Evolutionary conservation across 2,797 vertebrate genomes (phyloP).

Genomic region (Phyllotis vaccarum): DNA sequence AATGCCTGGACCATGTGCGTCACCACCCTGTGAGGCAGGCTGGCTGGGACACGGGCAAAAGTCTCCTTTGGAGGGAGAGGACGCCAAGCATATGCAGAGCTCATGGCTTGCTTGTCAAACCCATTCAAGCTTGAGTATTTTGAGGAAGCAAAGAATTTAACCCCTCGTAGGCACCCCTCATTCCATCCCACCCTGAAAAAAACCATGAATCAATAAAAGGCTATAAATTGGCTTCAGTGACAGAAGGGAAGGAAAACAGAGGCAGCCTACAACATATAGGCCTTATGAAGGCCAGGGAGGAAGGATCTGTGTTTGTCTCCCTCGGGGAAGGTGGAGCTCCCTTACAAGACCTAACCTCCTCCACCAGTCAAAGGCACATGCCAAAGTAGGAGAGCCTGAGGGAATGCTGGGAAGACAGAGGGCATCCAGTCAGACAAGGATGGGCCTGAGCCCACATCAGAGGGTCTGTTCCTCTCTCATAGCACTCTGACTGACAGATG

Average conservation of each 20-base stretch:
- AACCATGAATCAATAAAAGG: not conserved
- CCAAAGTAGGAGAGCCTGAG: not conserved
- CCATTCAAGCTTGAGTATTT: slow-evolving; percentile 19
- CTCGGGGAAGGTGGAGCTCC: not conserved
- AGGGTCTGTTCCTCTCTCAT: not conserved
- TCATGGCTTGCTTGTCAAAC: not conserved
- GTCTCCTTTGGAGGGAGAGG: not conserved
- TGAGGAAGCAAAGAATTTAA: slow-evolving; percentile 56
- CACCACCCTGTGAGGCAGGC: not conserved
- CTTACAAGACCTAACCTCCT: not conserved
- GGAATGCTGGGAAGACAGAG: not conserved
- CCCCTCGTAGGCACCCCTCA: not conserved
- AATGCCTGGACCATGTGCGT: not conserved
- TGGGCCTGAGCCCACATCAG: not conserved
- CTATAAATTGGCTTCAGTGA: not conserved
- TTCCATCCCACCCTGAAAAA: not conserved
- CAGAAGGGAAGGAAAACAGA: not conserved
- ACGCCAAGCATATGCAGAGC: not conserved
- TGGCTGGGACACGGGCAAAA: not conserved
- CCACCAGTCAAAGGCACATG: not conserved
- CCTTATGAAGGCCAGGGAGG: not conserved
- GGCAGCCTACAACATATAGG: not conserved
- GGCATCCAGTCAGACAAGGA: not conserved
- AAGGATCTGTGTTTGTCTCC: not conserved
- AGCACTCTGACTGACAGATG: not conserved